phyloP scores from a whole-genome alignment of 2,888 invertebrate species.

The Megaustenia siamemsis region DNA sequence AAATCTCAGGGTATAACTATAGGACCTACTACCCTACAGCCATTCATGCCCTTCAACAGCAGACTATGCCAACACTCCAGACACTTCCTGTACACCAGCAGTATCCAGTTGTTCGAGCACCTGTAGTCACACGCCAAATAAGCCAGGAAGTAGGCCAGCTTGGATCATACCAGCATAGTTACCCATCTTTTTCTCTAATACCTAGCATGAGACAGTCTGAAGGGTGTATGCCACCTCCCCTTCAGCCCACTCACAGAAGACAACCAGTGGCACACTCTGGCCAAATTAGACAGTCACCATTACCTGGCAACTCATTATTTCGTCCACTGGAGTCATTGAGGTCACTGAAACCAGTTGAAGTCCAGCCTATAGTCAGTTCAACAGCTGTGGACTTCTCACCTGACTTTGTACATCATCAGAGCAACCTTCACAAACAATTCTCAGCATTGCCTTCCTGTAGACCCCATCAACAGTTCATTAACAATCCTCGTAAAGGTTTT shows the following conservation, averaged over 20 bases:
- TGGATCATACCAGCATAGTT: constrained; percentile 27
- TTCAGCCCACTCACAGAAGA: constrained; percentile 16
- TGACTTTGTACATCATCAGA: neutral
- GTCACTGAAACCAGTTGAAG: constrained; percentile 37
- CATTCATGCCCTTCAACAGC: constrained; percentile 23
- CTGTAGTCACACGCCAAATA: constrained; percentile 12
- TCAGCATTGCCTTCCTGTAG: neutral
- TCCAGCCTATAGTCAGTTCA: constrained; percentile 22
- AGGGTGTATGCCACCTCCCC: constrained; percentile 41
- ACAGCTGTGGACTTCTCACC: constrained; percentile 20
- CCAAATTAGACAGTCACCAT: neutral
- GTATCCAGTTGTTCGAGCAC: constrained; percentile 32
- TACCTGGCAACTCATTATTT: neutral
- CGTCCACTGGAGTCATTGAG: constrained; percentile 35
- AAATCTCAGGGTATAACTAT: constrained; percentile 21
- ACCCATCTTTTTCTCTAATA: constrained; percentile 1
- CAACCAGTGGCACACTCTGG: neutral
- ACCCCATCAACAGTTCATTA: neutral
- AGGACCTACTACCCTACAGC: constrained; percentile 38
- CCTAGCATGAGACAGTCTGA: constrained; percentile 12
- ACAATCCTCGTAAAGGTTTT: neutral
- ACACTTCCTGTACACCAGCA: constrained; percentile 13
- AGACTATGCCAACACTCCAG: constrained; percentile 5
- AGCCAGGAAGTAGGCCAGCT: constrained; percentile 24
- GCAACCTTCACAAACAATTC: neutral